A percentile compares a stretch with the other conserved stretches of the same genome.
These are phyloP conservation scores for Falco berigora DNA, from an alignment of 2,797 vertebrate genomes.

Conservation along the genomic window DNA sequence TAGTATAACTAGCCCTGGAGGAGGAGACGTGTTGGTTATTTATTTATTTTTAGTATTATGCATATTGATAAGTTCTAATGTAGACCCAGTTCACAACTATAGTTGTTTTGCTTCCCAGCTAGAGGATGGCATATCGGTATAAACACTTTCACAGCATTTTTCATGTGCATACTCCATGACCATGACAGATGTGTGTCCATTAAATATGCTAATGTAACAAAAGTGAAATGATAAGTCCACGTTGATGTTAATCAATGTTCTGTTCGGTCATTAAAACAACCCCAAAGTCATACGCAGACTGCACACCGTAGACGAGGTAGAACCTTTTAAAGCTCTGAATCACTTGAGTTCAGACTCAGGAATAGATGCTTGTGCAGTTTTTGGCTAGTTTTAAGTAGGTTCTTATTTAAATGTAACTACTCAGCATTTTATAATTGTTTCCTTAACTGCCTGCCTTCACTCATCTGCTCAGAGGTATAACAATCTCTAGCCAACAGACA, in stretches of 20 bases:
- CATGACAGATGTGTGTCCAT: background rate
- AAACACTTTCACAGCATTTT: background rate
- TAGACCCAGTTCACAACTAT: background rate
- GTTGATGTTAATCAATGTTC: background rate
- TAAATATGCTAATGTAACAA: background rate
- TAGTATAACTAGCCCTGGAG: background rate
- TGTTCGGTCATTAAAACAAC: background rate
- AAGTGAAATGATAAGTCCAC: background rate
- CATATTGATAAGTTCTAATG: background rate
- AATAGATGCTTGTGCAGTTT: background rate
- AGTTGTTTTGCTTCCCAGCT: background rate
- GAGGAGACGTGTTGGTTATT: background rate
- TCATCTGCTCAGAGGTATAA: background rate
- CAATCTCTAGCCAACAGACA: constrained; percentile 8
- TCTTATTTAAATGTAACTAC: constrained; percentile 29
- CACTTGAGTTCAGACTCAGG: background rate
- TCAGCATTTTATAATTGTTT: constrained; percentile 55
- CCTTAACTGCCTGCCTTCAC: background rate
- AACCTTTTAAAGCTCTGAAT: background rate
- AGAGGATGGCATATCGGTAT: background rate
- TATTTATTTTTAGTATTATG: background rate
- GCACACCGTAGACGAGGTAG: background rate
- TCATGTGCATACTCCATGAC: background rate
- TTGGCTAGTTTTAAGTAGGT: background rate
- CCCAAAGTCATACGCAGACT: background rate